Base-by-base conservation (phyloP, 2,113 vertebrate genomes). In the Lucifuga dentata region DNA sequence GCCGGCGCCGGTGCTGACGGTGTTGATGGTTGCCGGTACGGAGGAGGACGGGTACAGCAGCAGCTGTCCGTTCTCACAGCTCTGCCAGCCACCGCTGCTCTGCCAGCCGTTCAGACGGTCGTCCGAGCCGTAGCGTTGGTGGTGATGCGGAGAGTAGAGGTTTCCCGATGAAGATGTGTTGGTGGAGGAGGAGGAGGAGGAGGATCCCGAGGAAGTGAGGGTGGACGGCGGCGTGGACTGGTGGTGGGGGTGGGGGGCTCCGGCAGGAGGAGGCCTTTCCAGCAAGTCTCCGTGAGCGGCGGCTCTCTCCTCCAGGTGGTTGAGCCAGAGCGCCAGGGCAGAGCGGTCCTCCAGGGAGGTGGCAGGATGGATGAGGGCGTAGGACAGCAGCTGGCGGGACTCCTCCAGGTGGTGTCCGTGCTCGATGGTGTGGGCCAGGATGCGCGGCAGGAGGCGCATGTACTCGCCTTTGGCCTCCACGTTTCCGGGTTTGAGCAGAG, bases 71-170 rank as follows among this genome's bases (percentile, higher is more conserved):
- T 99, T 99, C 93, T 99, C 98, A 3, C 95, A 96, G 12, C 93
- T 92, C 91, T 97, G 95, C 87, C 88, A 88, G 43, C 86, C 78
- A 43, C 88, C 94, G 66, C 92, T 95, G 87, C 94, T 95, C 88
- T 98, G 97, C 98, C 96, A 98, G 11, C 98, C 98, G 9, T 99
- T 99, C 50, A 98, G 95, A 17, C 97, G 96, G 84, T 99, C 98
- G 0, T 99, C 97, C 0, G 98, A 98, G 90, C 98, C 96, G 65
- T 98, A 97, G 91, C 98, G 98, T 93, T 98, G 97, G 93, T 98
- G 96, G 77, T 95, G 96, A 88, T 86, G 87, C 56, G 88, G 38
- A 23, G 95, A 91, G 85, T 96, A 98, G 71, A 95, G 94, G 77
- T 95, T 95, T 7, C 86, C 78, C 1, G 85, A 85, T 1, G 81